Base-by-base conservation (phyloP, 2,113 vertebrate genomes). In the Colistium nudipinnis region DNA sequence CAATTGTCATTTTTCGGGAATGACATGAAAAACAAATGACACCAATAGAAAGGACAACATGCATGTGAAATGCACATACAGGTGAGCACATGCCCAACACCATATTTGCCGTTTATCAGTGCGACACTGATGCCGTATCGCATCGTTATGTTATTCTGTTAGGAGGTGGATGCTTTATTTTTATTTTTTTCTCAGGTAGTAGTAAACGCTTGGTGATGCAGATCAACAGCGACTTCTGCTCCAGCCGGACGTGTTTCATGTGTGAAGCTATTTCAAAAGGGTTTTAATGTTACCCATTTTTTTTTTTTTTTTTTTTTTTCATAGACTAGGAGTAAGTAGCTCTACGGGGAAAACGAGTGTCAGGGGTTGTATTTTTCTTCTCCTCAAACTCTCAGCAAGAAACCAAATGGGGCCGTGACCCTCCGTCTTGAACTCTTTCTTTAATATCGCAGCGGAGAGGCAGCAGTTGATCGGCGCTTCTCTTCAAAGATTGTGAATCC, bases 31-130 rank as follows among this genome's bases (percentile, higher is more conserved):
- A 17, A 41, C 1, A 41, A 41, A 41, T 9, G 19, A 38, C 25
- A 17, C 8, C 4, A 20, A 61, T 33, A n/a, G 35, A n/a, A 52
- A 63, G n/a, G 31, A 72, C 44, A 43, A 6, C 63, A 76, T 76
- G 80, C 76, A 31, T 39, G 36, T 76, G 69, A 55, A 54, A 31
- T 33, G 39, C 62, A 39, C 20, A 43, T 38, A 24, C 44, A 36
- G n/a, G 52, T 22, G 48, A 78, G 27, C 5, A 12, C 76, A 71
- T 73, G 64, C 51, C 44, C 30, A 11, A 56, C 25, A 67, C 35
- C n/a, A 61, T 22, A 36, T 25, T 1, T 22, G 35, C 41, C 16
- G 11, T n/a, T n/a, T 33, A 78, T 25, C 13, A 39, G 44, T 62
- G 19, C 62, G 35, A 31, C 12, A 56, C 25, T 44, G 38, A 36